phyloP scores from a whole-genome alignment of 2,888 invertebrate genomes.

The Dynastes hyllus region DNA sequence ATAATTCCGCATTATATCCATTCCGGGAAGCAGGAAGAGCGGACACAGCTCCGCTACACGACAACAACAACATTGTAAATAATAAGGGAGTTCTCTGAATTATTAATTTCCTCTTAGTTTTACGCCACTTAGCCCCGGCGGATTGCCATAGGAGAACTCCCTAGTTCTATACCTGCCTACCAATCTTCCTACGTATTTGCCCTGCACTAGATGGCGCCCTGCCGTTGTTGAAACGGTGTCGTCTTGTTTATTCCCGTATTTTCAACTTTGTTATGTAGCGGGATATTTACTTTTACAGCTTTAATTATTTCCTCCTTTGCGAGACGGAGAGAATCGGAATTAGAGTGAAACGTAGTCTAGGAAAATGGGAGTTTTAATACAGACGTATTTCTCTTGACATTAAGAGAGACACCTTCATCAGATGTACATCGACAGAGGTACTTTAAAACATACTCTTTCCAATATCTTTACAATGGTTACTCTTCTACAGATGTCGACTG shows the following conservation, averaged over 20 bases:
- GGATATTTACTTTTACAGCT: not conserved
- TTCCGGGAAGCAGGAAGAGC: not conserved
- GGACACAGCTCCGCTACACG: not conserved
- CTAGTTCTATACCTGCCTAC: no score
- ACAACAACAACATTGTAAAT: constrained; percentile 16
- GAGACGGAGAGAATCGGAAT: no score
- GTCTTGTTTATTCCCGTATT: not conserved
- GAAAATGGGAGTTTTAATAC: no score
- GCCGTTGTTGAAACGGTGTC: not conserved
- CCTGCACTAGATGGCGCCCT: constrained; percentile 1
- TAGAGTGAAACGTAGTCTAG: no score
- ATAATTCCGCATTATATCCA: constrained; percentile 32
- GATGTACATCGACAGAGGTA: no score
- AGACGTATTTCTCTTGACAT: no score
- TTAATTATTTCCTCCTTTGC: no score
- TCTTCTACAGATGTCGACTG: no score
- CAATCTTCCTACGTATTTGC: not conserved
- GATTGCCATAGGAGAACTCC: not conserved
- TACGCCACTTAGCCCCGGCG: constrained; percentile 20
- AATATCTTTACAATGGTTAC: no score
- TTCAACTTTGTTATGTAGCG: not conserved
- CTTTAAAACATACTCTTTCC: no score
- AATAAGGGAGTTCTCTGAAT: constrained; percentile 38
- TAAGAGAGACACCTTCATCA: no score
- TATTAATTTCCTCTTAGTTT: constrained; percentile 48